Percentiles rank a stretch among this genome's conserved stretches.
These are phyloP conservation scores for Hyles euphorbiae DNA, from an alignment of 1,140 invertebrate genomes.

Conservation along the genomic window DNA sequence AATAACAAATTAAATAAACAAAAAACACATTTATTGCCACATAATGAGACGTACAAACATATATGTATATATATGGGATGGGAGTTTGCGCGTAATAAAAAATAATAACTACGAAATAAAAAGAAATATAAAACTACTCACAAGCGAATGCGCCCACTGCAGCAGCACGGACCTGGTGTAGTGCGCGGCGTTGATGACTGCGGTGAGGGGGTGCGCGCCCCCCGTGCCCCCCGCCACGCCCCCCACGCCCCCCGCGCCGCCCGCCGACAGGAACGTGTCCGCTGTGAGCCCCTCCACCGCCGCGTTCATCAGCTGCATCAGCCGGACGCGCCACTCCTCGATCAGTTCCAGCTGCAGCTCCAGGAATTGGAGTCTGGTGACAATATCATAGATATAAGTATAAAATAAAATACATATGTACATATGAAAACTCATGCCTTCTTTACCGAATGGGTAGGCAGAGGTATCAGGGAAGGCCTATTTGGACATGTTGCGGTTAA, in stretches of 20 bases:
- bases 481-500: too few relatives aligned
- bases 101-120: too few relatives aligned
- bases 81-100: too few relatives aligned
- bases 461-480: too few relatives aligned
- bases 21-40: too few relatives aligned
- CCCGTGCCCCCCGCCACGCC: conserved; percentile 32
- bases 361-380: conserved; percentile 86
- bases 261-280: conserved; percentile 39
- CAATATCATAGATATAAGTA: background rate
- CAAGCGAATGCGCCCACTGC: conserved; percentile 91
- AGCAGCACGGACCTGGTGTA: conserved; percentile 86
- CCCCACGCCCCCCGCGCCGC: conserved; percentile 62
- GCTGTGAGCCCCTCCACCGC: conserved; percentile 32
- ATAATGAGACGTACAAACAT: too few relatives aligned
- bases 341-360: conserved; percentile 91
- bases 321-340: conserved; percentile 90
- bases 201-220: conserved; percentile 75
- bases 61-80: too few relatives aligned
- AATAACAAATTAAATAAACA: too few relatives aligned
- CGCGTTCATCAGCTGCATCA: conserved; percentile 81
- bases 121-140: conserved; percentile 38
- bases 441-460: too few relatives aligned
- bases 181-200: conserved; percentile 89
- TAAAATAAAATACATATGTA: too few relatives aligned
- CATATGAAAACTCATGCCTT: too few relatives aligned